Conservation (phyloP, 2,888 invertebrate genomes). For the Dryococelus australis region DNA sequence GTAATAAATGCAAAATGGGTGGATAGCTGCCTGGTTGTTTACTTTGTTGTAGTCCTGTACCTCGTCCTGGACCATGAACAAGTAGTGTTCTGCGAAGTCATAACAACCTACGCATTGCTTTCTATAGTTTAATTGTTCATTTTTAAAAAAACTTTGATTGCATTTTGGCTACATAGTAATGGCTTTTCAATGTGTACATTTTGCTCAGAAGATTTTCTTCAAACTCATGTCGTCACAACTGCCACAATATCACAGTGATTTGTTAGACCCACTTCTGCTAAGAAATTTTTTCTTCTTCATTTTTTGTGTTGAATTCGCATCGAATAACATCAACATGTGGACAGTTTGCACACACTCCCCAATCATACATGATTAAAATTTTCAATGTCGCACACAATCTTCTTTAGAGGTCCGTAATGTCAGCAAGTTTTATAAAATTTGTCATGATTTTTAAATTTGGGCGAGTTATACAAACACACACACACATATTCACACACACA, state of each 20-base stretch:
- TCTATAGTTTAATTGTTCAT: neutral
- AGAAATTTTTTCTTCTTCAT: neutral
- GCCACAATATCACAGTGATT: neutral
- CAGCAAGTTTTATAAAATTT: neutral
- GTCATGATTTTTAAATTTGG: neutral
- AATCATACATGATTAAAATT: neutral
- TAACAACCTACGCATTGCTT: neutral
- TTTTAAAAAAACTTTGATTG: neutral
- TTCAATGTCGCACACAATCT: neutral
- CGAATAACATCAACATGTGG: neutral
- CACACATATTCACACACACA: neutral
- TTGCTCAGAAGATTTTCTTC: constrained; percentile 1
- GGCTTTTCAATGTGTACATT: neutral
- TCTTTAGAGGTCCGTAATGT: neutral
- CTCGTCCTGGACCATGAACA: neutral
- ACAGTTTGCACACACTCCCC: neutral
- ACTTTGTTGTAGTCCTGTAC: neutral
- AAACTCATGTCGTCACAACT: neutral
- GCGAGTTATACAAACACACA: neutral
- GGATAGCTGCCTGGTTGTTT: neutral
- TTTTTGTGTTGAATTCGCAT: neutral
- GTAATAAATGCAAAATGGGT: neutral
- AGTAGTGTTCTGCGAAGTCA: neutral
- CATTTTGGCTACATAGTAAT: neutral
- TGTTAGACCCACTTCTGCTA: neutral